Percentiles rank a stretch among this genome's conserved stretches.
Evolutionary conservation across 1,140 invertebrate genomes (phyloP).

Genomic region (Danaus melanippus): DNA sequence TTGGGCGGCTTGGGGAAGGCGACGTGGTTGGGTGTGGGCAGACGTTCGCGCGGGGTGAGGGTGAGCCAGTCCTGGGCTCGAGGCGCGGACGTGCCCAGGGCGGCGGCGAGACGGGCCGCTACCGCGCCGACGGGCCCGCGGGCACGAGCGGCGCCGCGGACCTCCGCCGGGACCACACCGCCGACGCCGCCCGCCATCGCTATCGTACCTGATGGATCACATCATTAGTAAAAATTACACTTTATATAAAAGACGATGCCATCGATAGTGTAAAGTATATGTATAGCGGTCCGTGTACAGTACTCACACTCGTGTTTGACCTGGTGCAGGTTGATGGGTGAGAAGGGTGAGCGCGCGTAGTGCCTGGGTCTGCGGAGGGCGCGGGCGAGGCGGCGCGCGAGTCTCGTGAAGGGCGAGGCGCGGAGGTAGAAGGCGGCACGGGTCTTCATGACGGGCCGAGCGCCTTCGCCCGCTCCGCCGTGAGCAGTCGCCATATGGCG

Average conservation of each 20-base stretch:
- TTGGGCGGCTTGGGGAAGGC: conserved; percentile 88
- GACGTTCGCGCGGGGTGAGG: conserved; percentile 83
- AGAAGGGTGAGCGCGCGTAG: conserved; percentile 89
- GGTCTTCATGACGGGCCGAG: conserved; percentile 97
- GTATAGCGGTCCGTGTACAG: neutral
- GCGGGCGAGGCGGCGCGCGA: conserved; percentile 88
- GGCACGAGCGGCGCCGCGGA: conserved; percentile 57
- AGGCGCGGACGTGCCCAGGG: conserved; percentile 72
- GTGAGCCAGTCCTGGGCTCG: conserved; percentile 83
- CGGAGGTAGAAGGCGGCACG: conserved; percentile 95
- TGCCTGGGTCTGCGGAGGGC: conserved; percentile 88
- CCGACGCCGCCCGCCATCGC: conserved; percentile 69
- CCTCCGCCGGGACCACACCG: conserved; percentile 71
- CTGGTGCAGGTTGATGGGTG: conserved; percentile 85
- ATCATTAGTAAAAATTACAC: neutral
- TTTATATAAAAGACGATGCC: neutral
- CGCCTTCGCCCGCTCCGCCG: conserved; percentile 80
- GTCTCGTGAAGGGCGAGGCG: conserved; percentile 89
- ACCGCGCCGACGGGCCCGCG: conserved; percentile 84
- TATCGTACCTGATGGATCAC: conserved; percentile 68
- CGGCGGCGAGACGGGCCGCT: conserved; percentile 81
- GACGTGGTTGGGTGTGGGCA: conserved; percentile 84
- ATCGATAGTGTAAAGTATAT: neutral
- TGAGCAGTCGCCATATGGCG: conserved; percentile 94
- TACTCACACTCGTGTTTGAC: conserved; percentile 89